Base-by-base conservation (phyloP, 2,113 vertebrate genomes). In the Sinosuthora webbiana region DNA sequence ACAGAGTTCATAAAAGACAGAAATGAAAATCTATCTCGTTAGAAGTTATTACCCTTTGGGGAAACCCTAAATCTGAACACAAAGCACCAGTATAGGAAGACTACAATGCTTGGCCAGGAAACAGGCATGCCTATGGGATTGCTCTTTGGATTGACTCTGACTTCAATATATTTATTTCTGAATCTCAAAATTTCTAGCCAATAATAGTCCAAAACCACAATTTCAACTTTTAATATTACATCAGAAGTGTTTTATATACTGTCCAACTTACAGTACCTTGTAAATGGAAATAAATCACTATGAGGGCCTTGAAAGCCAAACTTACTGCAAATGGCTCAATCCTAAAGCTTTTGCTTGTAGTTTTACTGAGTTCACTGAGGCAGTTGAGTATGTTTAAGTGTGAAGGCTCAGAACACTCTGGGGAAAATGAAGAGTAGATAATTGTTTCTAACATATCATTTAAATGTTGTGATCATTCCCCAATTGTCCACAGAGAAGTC, bases 131-230 rank as follows among this genome's bases (percentile, higher is more conserved):
- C 68, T 86, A 7, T 55, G 80, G 50, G 91, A 89, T 45, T 93
- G 56, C 47, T 96, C 96, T 90, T 55, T 81, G 71, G 85, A 93
- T 77, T 89, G 68, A 75, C 71, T 83, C 59, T 89, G 79, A 74
- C 52, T 93, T 88, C 47, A 78, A 52, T 47, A 16, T 52, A 84
- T 74, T 86, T 73, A 76, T 89, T 94, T 89, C 49, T 89, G 73
- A 84, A 35, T 75, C 63, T 68, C 50, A 87, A 82, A 31, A 77
- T 76, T 93, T 89, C 53, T 71, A 76, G 49, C 27, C 81, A 68
- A 25, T 59, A 53, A 52, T 21, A 87, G 37, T 83, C 31, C 44
- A 81, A 95, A 94, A 9, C 22, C 73, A 93, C 44, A 88, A 67
- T 94, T 90, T 95, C 35, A 65, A 89, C n/a, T 83, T 90, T 56